A percentile compares a stretch with the other conserved stretches of the same genome.
Conservation (phyloP, 2,797 vertebrate genomes). For the Phaenicophaeus curvirostris region DNA sequence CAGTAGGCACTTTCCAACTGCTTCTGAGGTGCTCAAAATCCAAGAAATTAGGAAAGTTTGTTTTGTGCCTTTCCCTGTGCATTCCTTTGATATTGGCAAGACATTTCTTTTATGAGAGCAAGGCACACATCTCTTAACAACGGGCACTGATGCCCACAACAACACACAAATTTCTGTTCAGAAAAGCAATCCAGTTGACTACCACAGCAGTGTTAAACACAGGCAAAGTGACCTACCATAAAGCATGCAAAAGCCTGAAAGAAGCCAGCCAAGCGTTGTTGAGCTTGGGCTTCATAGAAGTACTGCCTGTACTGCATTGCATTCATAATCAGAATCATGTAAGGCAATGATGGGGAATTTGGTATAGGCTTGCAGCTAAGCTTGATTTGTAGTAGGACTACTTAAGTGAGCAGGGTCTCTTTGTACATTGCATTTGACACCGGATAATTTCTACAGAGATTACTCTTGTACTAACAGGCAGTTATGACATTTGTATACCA, state of each 20-base stretch:
- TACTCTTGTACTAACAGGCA: not conserved
- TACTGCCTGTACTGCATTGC: not conserved
- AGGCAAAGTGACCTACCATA: not conserved
- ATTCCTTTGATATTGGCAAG: not conserved
- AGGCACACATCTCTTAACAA: not conserved
- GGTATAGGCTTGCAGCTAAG: not conserved
- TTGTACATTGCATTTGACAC: not conserved
- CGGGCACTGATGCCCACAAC: accelerated
- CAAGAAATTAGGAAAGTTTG: not conserved
- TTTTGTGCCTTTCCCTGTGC: not conserved
- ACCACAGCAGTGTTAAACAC: not conserved
- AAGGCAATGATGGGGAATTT: not conserved
- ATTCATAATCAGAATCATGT: not conserved
- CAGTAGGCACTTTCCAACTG: not conserved
- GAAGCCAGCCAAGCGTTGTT: not conserved
- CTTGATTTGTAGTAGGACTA: not conserved
- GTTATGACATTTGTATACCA: not conserved
- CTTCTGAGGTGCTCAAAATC: not conserved
- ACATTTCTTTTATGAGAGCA: not conserved
- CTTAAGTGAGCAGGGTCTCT: not conserved
- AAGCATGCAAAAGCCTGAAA: not conserved
- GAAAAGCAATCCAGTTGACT: not conserved
- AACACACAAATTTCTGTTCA: not conserved
- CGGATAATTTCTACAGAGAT: not conserved
- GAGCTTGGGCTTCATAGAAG: not conserved